A percentile compares a stretch with the other conserved stretches of the same genome.
Evolutionary conservation across 2,113 vertebrate genomes (phyloP).

Genomic region (Capreolus pygargus): DNA sequence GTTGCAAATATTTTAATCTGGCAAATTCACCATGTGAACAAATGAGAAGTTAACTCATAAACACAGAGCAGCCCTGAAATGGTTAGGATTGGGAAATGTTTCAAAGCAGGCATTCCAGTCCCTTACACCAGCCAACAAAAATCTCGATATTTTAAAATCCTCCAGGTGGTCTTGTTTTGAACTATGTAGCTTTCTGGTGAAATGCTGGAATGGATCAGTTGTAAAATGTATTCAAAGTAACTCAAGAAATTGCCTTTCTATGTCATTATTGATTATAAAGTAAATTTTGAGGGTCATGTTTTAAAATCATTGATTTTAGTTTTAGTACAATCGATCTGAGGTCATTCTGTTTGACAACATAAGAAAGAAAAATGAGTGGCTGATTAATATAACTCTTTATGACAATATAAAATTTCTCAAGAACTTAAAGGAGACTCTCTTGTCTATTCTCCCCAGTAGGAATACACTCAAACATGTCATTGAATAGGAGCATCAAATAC

Average conservation of each 20-base stretch:
- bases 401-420: background rate
- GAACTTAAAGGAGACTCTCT: background rate
- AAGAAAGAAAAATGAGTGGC: background rate
- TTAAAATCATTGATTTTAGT: conserved; percentile 28
- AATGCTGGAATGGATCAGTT: background rate
- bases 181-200: background rate
- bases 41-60: background rate
- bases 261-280: background rate
- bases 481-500: background rate
- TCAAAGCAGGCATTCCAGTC: background rate
- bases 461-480: background rate
- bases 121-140: background rate
- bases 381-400: background rate
- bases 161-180: background rate
- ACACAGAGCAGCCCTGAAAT: background rate
- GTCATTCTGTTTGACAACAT: background rate
- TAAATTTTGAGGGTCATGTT: background rate
- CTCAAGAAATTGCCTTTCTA: background rate
- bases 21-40: background rate
- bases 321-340: background rate
- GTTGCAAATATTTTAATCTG: background rate
- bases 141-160: background rate
- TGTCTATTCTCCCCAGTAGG: background rate
- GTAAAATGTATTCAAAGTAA: conserved; percentile 10
- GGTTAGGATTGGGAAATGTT: background rate